Base-by-base conservation (phyloP, 1,140 invertebrate genomes). In the Cotesia chilonis region DNA sequence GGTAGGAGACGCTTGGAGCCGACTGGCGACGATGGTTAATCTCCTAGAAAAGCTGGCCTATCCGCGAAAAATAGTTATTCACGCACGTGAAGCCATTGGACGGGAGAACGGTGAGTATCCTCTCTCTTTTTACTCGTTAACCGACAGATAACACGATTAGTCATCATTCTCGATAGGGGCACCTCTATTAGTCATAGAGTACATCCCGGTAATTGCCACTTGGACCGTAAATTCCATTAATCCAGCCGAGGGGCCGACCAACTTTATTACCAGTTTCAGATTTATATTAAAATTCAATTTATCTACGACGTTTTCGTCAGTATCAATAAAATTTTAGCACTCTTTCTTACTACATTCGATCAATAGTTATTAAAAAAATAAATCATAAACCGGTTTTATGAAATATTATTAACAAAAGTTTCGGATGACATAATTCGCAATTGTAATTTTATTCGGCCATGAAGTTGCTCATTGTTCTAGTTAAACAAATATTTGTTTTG, bases 1-100 rank as follows among this genome's bases (percentile, higher is more conserved):
- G 37, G 86, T 92, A 63, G 91, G 91, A 72, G 93, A 95, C 85
- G 91, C 92, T 1, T 96, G 94, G 94, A 90, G 88, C 75, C 90
- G 91, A 81, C 83, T 95, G 57, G 94, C 94, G 12, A 90, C 90
- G 36, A 87, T 96, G 73, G 93, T 95, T 81, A 92, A 93, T 79
- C 88, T 92, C 54, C 82, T 94, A 73, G 90, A 92, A 82, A 89
- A 90, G 78, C 84, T 94, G 36, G 89, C 92, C 75, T 89, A 90
- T 76, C 87, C 89, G 71, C 82, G 87, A 66, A 74, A 80, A 71
- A 75, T 82, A 3, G 55, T 87, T 37, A 84, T 87, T 36, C 79
- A 81, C 35, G 75, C 78, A 12, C 81, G 81, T 71, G 81, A 81
- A 47, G 80, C 77, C 10, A 75, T 78, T 36, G 79, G 75, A 61